Percentiles rank a stretch among this genome's conserved stretches.
phyloP scores from a whole-genome alignment of 2,113 vertebrate genomes.

The Podilymbus podiceps region DNA sequence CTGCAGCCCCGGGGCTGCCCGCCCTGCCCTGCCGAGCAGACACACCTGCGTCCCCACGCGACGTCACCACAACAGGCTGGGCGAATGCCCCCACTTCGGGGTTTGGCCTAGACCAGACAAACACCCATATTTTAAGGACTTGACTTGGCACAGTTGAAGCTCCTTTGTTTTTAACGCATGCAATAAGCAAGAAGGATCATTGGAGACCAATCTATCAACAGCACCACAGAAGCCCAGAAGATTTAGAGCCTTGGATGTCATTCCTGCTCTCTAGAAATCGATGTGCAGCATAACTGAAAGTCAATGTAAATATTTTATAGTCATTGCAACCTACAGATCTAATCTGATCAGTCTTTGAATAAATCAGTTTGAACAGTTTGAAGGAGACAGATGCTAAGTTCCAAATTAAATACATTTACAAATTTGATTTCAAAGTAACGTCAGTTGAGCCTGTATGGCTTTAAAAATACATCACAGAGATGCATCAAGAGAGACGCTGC shows the following conservation, averaged over 20 bases:
- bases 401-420: background rate
- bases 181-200: background rate
- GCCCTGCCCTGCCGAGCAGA: rapidly evolving
- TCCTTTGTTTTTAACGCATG: background rate
- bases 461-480: background rate
- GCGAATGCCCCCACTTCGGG: background rate
- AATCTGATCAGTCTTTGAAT: background rate
- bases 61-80: rapidly evolving
- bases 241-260: background rate
- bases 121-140: background rate
- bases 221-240: background rate
- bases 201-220: background rate
- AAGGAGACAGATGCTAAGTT: background rate
- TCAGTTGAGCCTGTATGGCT: background rate
- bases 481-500: background rate
- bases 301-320: background rate
- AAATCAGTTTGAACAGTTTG: background rate
- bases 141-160: background rate
- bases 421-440: background rate
- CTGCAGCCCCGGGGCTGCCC: rapidly evolving
- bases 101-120: background rate
- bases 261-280: background rate
- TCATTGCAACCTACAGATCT: background rate
- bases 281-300: background rate
- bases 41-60: rapidly evolving